Percentiles rank a stretch among this genome's conserved stretches.
Evolutionary conservation across 2,888 invertebrate species (phyloP).

Genomic region (Yponomeuta cagnagella): DNA sequence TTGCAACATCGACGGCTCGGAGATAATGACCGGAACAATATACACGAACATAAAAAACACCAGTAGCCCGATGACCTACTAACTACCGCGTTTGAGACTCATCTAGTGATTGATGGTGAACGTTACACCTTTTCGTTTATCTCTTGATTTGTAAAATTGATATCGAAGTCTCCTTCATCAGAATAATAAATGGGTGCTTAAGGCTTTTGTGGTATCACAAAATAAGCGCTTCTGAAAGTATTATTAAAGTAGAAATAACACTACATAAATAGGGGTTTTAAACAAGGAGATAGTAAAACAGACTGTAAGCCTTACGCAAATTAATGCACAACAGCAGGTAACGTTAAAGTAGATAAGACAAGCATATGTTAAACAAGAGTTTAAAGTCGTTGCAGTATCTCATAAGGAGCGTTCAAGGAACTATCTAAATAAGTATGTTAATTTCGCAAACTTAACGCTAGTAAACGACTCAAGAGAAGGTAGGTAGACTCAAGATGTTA

Average conservation of each 20-base stretch:
- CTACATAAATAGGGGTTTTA: neutral
- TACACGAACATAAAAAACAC: slow-evolving; percentile 13
- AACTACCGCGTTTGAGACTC: slow-evolving; percentile 34
- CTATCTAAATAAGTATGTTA: neutral
- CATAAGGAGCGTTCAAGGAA: neutral
- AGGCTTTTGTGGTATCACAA: neutral
- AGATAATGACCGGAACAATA: slow-evolving; percentile 38
- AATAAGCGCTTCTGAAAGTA: neutral
- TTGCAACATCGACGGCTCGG: slow-evolving; percentile 43
- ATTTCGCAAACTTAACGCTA: neutral
- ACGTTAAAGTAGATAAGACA: neutral
- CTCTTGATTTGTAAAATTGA: slow-evolving; percentile 9
- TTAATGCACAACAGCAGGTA: neutral
- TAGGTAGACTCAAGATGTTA: neutral
- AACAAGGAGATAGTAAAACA: neutral
- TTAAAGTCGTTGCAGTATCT: neutral
- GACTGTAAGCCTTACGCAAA: slow-evolving; percentile 5
- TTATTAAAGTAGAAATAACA: neutral
- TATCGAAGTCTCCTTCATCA: too few relatives aligned
- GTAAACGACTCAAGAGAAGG: neutral
- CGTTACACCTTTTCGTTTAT: slow-evolving; percentile 23
- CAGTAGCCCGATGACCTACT: slow-evolving; percentile 38
- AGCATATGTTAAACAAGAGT: slow-evolving; percentile 3
- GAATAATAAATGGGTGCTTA: too few relatives aligned
- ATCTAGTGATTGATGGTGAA: neutral